Evolutionary conservation across 2,113 vertebrate species (phyloP).

Genomic region (Xiphophorus couchianus): DNA sequence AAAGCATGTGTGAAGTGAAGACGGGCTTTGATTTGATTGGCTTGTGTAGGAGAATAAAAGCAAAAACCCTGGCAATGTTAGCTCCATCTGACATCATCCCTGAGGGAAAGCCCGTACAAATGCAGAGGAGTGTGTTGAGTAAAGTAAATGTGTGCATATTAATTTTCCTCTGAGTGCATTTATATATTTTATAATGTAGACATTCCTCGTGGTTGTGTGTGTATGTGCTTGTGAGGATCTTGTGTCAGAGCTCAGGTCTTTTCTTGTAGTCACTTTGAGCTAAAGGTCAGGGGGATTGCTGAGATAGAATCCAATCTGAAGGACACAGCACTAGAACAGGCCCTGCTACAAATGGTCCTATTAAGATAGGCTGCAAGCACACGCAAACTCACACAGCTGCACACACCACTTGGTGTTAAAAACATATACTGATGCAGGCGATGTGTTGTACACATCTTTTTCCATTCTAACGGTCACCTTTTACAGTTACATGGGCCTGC

Average conservation of each 20-base stretch:
- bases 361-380: slow-evolving; percentile 65
- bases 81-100: slow-evolving; percentile 59
- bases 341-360: slow-evolving; percentile 75
- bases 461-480: slow-evolving; percentile 53
- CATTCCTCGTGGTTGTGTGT: slow-evolving; percentile 13
- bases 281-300: slow-evolving; percentile 78
- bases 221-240: slow-evolving; percentile 39
- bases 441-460: slow-evolving; percentile 11
- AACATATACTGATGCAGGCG: not conserved
- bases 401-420: slow-evolving; percentile 11
- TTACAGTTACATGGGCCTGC: slow-evolving; percentile 28
- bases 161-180: slow-evolving; percentile 10
- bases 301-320: slow-evolving; percentile 77
- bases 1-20: slow-evolving; percentile 63
- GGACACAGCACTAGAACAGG: slow-evolving; percentile 77
- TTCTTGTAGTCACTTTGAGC: slow-evolving; percentile 73
- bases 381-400: slow-evolving; percentile 10
- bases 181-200: slow-evolving; percentile 4
- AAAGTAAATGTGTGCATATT: slow-evolving; percentile 11
- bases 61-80: slow-evolving; percentile 55
- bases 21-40: slow-evolving; percentile 65
- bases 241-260: slow-evolving; percentile 54
- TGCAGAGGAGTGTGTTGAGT: slow-evolving; percentile 2
- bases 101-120: slow-evolving; percentile 26
- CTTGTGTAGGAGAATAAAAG: slow-evolving; percentile 45